Evolutionary conservation across 2,113 vertebrate species (phyloP).

Genomic region (Phylloscopus trochilus): DNA sequence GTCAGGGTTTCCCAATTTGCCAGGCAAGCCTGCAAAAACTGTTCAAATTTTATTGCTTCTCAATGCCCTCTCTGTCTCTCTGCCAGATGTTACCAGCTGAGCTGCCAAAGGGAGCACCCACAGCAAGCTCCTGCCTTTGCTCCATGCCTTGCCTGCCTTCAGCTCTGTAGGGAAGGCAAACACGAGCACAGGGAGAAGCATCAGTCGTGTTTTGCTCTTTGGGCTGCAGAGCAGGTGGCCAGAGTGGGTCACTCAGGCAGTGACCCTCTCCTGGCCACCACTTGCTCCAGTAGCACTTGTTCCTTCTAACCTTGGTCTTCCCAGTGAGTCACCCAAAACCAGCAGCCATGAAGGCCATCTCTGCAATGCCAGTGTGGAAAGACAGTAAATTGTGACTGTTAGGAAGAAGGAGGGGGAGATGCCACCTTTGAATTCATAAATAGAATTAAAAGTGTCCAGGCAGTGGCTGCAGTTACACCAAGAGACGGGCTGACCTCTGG

Average conservation of each 20-base stretch:
- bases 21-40: background rate
- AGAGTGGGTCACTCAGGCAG: background rate
- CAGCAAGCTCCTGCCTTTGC: fast-evolving
- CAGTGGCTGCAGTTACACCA: background rate
- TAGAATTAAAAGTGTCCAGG: background rate
- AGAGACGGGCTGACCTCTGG: background rate
- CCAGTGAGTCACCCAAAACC: background rate
- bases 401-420: background rate
- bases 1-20: background rate
- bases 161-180: background rate
- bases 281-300: background rate
- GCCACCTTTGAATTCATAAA: background rate
- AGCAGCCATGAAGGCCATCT: background rate
- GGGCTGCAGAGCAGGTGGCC: background rate
- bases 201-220: fast-evolving
- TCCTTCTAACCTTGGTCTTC: background rate
- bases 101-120: background rate
- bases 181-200: background rate
- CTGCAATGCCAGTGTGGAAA: background rate
- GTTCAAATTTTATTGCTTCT: background rate
- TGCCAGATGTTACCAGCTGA: background rate
- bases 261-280: background rate
- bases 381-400: background rate
- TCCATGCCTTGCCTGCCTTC: fast-evolving
- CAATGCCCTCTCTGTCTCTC: background rate